Conservation (phyloP, 2,797 vertebrate species). For the Crenichthys baileyi region DNA sequence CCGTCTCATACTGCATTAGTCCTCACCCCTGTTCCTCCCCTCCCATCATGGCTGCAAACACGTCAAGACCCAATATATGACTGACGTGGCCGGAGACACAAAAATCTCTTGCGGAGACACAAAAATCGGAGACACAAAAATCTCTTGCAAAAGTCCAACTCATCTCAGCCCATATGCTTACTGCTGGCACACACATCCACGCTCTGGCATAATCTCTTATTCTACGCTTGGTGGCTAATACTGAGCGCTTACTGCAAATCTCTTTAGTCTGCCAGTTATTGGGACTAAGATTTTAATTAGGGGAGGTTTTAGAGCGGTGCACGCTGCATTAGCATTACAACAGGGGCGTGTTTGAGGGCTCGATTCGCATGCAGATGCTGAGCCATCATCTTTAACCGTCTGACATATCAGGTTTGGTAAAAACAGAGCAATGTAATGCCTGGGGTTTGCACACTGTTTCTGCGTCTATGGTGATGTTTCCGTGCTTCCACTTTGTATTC, state of each 20-base stretch:
- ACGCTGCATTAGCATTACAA: constrained; percentile 62
- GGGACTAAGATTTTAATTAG: constrained; percentile 72
- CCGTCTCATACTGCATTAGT: constrained; percentile 2
- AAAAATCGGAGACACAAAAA: too few relatives aligned
- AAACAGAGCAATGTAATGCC: constrained; percentile 12
- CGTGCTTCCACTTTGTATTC: neutral
- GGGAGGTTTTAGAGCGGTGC: constrained; percentile 51
- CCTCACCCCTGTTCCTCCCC: constrained; percentile 8
- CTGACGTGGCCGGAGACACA: neutral
- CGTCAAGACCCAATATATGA: constrained; percentile 5
- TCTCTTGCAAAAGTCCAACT: neutral
- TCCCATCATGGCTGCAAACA: constrained; percentile 8
- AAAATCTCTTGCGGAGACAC: neutral
- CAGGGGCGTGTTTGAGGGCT: constrained; percentile 47
- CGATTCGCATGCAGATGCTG: constrained; percentile 37
- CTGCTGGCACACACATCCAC: constrained; percentile 2
- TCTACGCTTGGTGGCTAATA: constrained; percentile 51
- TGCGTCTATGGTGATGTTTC: neutral
- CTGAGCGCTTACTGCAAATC: constrained; percentile 60
- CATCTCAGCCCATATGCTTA: constrained; percentile 10
- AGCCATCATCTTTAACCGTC: constrained; percentile 22
- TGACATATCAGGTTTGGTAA: constrained; percentile 19
- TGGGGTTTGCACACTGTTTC: neutral
- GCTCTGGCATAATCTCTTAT: constrained; percentile 20
- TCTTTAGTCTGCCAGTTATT: constrained; percentile 66